These are phyloP conservation scores for Himalopsyche kuldschensis DNA, from an alignment of 2,888 invertebrate species.

Conservation along the genomic window DNA sequence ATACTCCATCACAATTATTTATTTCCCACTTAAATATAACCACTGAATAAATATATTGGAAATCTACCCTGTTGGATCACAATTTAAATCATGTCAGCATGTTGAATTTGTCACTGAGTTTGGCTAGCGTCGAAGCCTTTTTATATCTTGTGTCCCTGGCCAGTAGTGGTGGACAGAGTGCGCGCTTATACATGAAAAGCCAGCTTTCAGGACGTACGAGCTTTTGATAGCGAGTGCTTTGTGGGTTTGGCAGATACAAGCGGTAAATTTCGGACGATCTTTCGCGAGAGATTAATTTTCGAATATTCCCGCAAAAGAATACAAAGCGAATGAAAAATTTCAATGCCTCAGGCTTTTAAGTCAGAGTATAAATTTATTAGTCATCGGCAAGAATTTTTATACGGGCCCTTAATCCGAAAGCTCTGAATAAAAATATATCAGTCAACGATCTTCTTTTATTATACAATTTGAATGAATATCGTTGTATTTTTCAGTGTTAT, in stretches of 20 bases:
- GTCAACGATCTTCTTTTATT: too few species aligned
- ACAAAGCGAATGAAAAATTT: neutral
- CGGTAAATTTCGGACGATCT: neutral
- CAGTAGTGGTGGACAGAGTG: neutral
- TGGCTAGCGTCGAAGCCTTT: neutral
- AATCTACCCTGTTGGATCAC: constrained; percentile 15
- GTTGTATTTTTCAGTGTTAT: too few species aligned
- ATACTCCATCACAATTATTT: too few species aligned
- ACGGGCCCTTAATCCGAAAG: neutral
- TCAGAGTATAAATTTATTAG: neutral
- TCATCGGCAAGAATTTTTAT: neutral
- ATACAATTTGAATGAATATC: too few species aligned
- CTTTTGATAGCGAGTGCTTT: neutral
- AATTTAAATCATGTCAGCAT: constrained; percentile 22
- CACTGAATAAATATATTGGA: constrained; percentile 13
- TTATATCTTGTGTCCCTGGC: neutral
- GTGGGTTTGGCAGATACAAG: neutral
- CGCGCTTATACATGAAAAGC: neutral
- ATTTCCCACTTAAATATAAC: neutral
- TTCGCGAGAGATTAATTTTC: neutral
- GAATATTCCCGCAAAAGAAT: neutral
- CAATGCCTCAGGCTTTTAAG: neutral
- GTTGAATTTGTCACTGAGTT: constrained; percentile 19
- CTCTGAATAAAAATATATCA: too few species aligned
- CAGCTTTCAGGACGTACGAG: neutral